Conservation (phyloP, 2,113 vertebrate species). For the Microcebus tavaratra region DNA sequence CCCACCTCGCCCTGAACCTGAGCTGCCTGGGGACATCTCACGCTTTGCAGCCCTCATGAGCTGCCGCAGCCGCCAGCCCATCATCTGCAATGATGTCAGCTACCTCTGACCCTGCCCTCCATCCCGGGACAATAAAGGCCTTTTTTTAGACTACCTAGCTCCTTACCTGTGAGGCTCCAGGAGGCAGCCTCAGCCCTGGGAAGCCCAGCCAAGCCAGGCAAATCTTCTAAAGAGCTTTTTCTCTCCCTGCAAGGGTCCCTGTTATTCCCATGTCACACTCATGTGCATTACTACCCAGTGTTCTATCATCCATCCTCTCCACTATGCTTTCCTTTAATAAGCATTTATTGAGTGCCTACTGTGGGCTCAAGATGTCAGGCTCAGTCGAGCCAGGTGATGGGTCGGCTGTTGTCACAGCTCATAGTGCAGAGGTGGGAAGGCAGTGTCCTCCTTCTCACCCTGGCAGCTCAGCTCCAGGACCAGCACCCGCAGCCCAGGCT, state of each 20-base stretch:
- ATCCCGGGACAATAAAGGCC: constrained; percentile 72
- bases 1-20: constrained; percentile 89
- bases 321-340: not conserved
- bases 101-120: constrained; percentile 88
- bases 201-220: not conserved
- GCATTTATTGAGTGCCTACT: constrained; percentile 55
- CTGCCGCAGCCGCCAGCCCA: constrained; percentile 96
- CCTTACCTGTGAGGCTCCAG: not conserved
- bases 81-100: constrained; percentile 96
- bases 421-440: constrained; percentile 81
- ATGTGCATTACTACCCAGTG: not conserved
- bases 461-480: constrained; percentile 85
- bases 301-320: not conserved
- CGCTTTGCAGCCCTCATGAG: constrained; percentile 94
- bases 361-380: not conserved
- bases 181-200: not conserved
- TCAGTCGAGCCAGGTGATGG: accelerated
- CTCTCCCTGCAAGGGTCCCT: not conserved
- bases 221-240: not conserved
- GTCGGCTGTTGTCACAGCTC: constrained; percentile 47
- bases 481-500: constrained; percentile 79
- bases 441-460: constrained; percentile 80
- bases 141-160: constrained; percentile 56
- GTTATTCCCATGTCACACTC: not conserved
- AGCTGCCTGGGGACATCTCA: constrained; percentile 90